Conservation (phyloP, 2,113 vertebrate genomes). For the Rhinolophus ferrumequinum region DNA sequence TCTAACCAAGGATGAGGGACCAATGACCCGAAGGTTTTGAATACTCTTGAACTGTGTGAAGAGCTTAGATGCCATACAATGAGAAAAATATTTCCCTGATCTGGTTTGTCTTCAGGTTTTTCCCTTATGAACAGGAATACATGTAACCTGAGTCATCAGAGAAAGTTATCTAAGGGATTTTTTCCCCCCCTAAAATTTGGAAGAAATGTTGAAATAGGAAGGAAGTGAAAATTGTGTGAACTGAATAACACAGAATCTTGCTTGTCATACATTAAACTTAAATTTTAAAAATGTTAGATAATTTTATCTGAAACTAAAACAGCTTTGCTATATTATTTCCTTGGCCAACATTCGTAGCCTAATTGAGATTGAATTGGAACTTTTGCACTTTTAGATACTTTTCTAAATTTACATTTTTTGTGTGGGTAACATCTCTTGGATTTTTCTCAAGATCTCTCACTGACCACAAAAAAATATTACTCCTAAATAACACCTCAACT, state of each 20-base stretch:
- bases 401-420: not conserved
- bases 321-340: not conserved
- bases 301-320: constrained; percentile 11
- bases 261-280: not conserved
- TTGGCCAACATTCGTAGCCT: not conserved
- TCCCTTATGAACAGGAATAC: not conserved
- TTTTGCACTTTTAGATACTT: not conserved
- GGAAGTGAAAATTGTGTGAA: constrained; percentile 3
- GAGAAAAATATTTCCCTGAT: not conserved
- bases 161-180: not conserved
- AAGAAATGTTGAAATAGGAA: not conserved
- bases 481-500: not conserved
- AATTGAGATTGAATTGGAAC: not conserved
- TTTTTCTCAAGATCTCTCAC: constrained; percentile 23
- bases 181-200: not conserved
- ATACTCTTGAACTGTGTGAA: not conserved
- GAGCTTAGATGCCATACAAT: not conserved
- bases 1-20: not conserved
- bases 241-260: not conserved
- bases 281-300: not conserved
- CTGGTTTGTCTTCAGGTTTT: not conserved
- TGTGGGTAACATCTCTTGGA: not conserved
- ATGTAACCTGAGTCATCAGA: not conserved
- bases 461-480: not conserved
- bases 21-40: not conserved